A percentile compares a stretch with the other conserved stretches of the same genome.
phyloP scores from a whole-genome alignment of 37 sponge, comb jelly and placozoan species.

The Haliclona indistincta region DNA sequence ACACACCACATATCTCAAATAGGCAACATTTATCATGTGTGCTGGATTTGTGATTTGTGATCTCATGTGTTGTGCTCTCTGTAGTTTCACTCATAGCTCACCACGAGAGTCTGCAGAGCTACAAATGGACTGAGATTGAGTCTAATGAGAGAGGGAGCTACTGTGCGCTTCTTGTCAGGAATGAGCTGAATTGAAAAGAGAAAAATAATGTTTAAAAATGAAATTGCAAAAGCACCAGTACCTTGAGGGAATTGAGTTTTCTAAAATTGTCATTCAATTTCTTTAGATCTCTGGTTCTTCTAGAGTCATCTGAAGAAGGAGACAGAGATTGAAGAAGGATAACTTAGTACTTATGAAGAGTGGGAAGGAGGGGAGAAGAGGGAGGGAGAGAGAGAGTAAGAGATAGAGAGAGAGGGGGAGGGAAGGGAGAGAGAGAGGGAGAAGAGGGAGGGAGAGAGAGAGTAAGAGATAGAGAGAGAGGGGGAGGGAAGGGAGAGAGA shows the following conservation, averaged over 20 bases:
- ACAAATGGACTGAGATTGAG: conserved; percentile 49
- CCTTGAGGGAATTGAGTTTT: conserved; percentile 23
- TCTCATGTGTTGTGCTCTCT: neutral
- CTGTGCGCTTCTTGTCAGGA: conserved; percentile 16
- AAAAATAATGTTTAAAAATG: neutral
- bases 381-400: too few species aligned
- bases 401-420: neutral
- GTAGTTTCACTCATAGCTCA: conserved; percentile 17
- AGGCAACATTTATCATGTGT: neutral
- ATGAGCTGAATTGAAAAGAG: conserved; percentile 19
- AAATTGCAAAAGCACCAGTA: neutral
- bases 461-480: neutral
- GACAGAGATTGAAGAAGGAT: too few species aligned
- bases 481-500: neutral
- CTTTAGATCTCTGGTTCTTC: conserved; percentile 2
- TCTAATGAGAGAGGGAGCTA: conserved; percentile 16
- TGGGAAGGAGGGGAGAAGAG: too few species aligned
- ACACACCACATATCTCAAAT: too few species aligned
- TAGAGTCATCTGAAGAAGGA: conserved; percentile 18
- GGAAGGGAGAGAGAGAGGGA: neutral
- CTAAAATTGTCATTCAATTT: conserved; percentile 14
- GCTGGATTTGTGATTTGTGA: neutral
- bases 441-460: neutral
- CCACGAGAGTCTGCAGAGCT: conserved; percentile 48
- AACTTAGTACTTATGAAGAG: too few species aligned